These are phyloP conservation scores for Leptoteleia sp. DNA, from an alignment of 1,140 invertebrate species.

Conservation along the genomic window DNA sequence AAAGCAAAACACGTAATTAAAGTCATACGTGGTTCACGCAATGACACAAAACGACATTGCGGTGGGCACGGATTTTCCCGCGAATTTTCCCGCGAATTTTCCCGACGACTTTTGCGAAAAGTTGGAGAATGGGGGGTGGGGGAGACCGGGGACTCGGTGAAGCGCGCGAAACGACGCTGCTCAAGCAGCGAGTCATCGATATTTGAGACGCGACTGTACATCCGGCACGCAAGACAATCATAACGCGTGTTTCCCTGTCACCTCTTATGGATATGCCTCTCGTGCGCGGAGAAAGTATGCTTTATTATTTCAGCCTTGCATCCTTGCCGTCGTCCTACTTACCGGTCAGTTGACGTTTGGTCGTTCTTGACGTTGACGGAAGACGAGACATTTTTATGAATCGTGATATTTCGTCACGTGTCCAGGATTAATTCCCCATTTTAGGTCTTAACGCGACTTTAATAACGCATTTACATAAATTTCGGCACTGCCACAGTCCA, in stretches of 20 bases:
- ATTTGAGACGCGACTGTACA: conserved; percentile 12
- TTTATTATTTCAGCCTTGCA: conserved; percentile 78
- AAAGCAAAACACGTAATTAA: conserved; percentile 48
- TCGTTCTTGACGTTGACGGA: conserved; percentile 55
- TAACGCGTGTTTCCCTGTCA: conserved; percentile 48
- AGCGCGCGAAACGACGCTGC: neutral
- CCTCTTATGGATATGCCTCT: conserved; percentile 59
- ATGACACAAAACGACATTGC: no score
- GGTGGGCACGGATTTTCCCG: no score
- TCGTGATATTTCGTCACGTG: conserved; percentile 37
- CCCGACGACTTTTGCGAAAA: conserved; percentile 7
- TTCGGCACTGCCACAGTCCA: conserved; percentile 13
- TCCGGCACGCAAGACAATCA: conserved; percentile 48
- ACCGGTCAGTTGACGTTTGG: conserved; percentile 62
- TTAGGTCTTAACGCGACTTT: conserved; percentile 11
- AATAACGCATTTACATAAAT: conserved; percentile 39
- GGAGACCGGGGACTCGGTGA: conserved; percentile 7
- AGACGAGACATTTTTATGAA: conserved; percentile 52
- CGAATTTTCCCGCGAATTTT: no score
- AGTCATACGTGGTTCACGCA: neutral
- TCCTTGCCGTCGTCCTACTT: conserved; percentile 78
- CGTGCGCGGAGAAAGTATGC: conserved; percentile 74
- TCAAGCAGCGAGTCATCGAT: conserved; percentile 9
- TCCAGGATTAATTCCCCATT: conserved; percentile 25
- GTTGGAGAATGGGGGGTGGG: no score